Conservation (phyloP, 2,888 invertebrate species). For the Drosophila phalerata region DNA sequence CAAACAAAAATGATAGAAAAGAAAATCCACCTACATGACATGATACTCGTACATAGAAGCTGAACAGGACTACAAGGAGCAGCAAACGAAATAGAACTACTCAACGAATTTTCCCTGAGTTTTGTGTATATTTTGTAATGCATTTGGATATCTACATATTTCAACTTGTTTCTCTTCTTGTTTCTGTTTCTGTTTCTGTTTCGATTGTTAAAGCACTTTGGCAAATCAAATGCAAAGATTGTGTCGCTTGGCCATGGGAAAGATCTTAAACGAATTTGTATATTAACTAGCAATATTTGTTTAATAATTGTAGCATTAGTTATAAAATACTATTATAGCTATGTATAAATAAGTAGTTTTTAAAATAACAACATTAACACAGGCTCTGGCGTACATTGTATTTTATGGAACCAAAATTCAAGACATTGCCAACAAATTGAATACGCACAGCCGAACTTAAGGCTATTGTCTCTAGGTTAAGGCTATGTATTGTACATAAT, state of each 20-base stretch:
- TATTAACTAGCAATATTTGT: constrained; percentile 82
- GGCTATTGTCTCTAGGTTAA: constrained; percentile 35
- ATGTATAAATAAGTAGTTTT: constrained; percentile 51
- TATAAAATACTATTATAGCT: constrained; percentile 27
- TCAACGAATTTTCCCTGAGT: constrained; percentile 37
- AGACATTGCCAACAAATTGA: constrained; percentile 20
- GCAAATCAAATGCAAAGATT: constrained; percentile 33
- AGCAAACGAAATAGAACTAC: constrained; percentile 23
- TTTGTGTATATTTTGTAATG: constrained; percentile 43
- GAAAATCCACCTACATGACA: constrained; percentile 49
- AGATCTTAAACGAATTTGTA: constrained; percentile 81
- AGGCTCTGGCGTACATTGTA: constrained; percentile 43
- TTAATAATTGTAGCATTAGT: constrained; percentile 67
- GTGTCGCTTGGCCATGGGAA: constrained; percentile 65
- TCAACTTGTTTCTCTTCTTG: constrained; percentile 19
- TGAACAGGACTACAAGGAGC: constrained; percentile 15
- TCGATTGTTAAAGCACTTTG: constrained; percentile 30
- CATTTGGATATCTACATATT: constrained; percentile 37
- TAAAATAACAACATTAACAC: constrained; percentile 19
- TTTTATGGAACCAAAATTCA: constrained; percentile 52
- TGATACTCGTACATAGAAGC: constrained; percentile 12
- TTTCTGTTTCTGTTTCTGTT: constrained; percentile 20
- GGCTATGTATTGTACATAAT: constrained; percentile 49
- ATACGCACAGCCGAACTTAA: constrained; percentile 27
- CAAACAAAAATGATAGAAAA: constrained; percentile 11